Evolutionary conservation across 2,113 vertebrate species (phyloP).

Genomic region (Trinectes maculatus): DNA sequence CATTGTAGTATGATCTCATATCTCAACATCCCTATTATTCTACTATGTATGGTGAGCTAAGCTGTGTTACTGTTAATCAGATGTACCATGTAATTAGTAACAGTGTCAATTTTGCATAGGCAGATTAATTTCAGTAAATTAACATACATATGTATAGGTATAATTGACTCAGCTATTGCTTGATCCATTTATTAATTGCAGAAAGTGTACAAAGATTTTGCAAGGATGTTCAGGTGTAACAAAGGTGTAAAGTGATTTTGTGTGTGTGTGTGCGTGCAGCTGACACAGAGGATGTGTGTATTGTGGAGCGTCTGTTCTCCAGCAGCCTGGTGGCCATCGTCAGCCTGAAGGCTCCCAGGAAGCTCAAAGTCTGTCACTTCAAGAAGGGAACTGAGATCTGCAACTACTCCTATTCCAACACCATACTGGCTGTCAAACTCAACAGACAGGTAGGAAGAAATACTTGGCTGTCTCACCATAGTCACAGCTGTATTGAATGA

Average conservation of each 20-base stretch:
- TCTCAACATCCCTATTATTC: not conserved
- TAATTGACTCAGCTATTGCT: not conserved
- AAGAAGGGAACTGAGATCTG: slow-evolving; percentile 99
- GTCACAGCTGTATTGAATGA: not conserved
- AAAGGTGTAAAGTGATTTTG: not conserved
- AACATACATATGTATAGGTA: no score
- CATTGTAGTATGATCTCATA: not conserved
- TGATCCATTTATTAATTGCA: no score
- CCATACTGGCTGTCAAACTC: slow-evolving; percentile 96
- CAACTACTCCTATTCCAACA: slow-evolving; percentile 99
- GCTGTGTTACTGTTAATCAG: no score
- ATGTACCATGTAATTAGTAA: no score
- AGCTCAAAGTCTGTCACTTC: slow-evolving; percentile 99
- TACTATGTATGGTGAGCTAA: not conserved
- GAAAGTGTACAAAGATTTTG: no score
- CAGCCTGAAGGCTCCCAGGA: slow-evolving; percentile 98
- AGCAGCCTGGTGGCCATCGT: slow-evolving; percentile 98
- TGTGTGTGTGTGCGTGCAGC: slow-evolving; percentile 69
- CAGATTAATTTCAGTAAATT: no score
- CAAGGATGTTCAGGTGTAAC: no score
- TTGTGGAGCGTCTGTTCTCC: slow-evolving; percentile 97
- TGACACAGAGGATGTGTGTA: slow-evolving; percentile 98
- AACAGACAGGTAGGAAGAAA: slow-evolving; percentile 91
- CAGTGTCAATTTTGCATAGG: not conserved
- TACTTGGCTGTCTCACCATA: not conserved